A percentile compares a stretch with the other conserved stretches of the same genome.
phyloP scores from a whole-genome alignment of 2,113 vertebrate genomes.

The Archocentrus centrarchus region DNA sequence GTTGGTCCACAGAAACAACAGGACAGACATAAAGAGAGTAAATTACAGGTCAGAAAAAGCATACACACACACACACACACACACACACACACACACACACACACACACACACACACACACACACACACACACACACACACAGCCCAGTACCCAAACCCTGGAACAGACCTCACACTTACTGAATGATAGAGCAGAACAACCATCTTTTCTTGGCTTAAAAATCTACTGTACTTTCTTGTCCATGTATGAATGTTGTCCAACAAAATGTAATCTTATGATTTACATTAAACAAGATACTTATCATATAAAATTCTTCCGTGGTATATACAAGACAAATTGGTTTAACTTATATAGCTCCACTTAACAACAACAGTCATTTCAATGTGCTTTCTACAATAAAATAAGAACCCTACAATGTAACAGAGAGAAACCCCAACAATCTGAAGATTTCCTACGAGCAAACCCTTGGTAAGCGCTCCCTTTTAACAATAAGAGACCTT shows the following conservation, averaged over 20 bases:
- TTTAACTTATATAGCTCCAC: background rate
- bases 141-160: conserved; percentile 7
- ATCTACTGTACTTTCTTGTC: background rate
- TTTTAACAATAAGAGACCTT: background rate
- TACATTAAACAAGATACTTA: background rate
- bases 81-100: conserved; percentile 32
- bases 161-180: conserved; percentile 26
- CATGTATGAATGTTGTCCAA: background rate
- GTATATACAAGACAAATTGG: background rate
- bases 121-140: background rate
- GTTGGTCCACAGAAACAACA: conserved; percentile 52
- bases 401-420: background rate
- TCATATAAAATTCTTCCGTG: background rate
- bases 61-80: conserved; percentile 11
- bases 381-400: background rate
- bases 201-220: background rate
- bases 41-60: conserved; percentile 66
- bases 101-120: conserved; percentile 26
- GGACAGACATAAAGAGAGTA: conserved; percentile 59
- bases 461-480: background rate
- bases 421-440: background rate
- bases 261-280: background rate
- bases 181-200: conserved; percentile 17
- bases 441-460: background rate
- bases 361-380: background rate